phyloP scores from a whole-genome alignment of 2,797 vertebrate species.

The Etheostoma perlongum region DNA sequence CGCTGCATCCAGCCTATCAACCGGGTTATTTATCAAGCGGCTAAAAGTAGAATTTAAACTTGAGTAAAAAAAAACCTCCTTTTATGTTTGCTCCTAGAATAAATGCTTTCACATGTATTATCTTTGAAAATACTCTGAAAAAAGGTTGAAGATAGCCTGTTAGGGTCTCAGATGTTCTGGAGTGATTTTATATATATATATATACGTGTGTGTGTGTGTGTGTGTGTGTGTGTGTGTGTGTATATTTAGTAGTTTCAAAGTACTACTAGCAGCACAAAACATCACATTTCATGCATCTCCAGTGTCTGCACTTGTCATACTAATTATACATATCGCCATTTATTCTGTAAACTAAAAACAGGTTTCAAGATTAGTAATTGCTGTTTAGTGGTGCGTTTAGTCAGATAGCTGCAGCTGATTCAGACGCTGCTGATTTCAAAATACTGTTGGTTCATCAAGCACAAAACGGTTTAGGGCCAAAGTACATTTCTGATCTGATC shows the following conservation, averaged over 20 bases:
- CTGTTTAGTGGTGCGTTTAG: too few relatives aligned
- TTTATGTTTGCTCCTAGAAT: neutral
- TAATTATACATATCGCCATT: too few relatives aligned
- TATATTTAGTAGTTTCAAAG: too few relatives aligned
- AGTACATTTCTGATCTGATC: too few relatives aligned
- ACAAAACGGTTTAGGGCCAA: too few relatives aligned
- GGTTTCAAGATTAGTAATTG: too few relatives aligned
- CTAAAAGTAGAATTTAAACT: neutral
- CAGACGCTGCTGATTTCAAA: too few relatives aligned
- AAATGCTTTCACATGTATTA: neutral
- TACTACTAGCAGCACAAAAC: neutral
- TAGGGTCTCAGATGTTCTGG: neutral
- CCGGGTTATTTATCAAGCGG: neutral
- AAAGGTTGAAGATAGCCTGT: neutral
- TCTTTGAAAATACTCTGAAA: neutral
- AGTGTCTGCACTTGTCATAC: neutral
- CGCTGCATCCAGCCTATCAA: neutral
- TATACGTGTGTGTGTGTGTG: too few relatives aligned
- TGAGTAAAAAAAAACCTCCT: neutral
- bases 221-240: too few relatives aligned
- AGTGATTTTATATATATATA: neutral
- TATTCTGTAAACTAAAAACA: too few relatives aligned
- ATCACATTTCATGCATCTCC: neutral
- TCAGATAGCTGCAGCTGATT: too few relatives aligned
- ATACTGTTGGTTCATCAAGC: too few relatives aligned